A percentile compares a stretch with the other conserved stretches of the same genome.
Evolutionary conservation across 1,140 invertebrate species (phyloP).

Genomic region (Telenomus remus): DNA sequence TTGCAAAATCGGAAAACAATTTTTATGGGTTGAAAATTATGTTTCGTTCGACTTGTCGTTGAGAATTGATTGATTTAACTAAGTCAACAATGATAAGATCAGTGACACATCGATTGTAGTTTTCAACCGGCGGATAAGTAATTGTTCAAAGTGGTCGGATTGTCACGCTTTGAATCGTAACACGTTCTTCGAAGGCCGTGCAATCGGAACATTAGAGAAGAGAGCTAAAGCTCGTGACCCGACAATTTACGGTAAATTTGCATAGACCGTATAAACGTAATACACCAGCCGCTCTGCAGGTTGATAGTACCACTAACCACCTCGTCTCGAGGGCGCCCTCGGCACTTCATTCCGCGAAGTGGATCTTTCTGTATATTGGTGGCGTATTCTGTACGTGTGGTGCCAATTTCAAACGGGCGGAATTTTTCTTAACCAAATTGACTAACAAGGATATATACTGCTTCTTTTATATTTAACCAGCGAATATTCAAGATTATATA

Average conservation of each 20-base stretch:
- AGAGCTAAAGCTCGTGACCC: slow-evolving; percentile 51
- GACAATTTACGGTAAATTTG: slow-evolving; percentile 66
- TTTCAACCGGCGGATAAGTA: slow-evolving; percentile 34
- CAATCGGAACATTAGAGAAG: slow-evolving; percentile 49
- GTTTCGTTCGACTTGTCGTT: too few relatives aligned
- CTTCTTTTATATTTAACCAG: too few relatives aligned
- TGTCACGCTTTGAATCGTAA: slow-evolving; percentile 41
- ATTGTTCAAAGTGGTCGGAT: slow-evolving; percentile 45
- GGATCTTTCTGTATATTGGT: slow-evolving; percentile 32
- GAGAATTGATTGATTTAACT: too few relatives aligned
- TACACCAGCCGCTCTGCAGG: slow-evolving; percentile 39
- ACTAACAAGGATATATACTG: background rate
- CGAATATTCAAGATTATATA: too few relatives aligned
- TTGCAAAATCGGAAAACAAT: too few relatives aligned
- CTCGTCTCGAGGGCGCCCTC: slow-evolving; percentile 59
- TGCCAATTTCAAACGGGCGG: background rate
- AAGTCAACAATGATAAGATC: background rate
- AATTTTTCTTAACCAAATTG: slow-evolving; percentile 14
- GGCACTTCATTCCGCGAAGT: slow-evolving; percentile 55
- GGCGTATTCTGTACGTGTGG: slow-evolving; percentile 3
- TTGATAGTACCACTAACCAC: slow-evolving; percentile 57
- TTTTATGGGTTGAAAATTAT: too few relatives aligned
- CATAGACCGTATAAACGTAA: slow-evolving; percentile 66
- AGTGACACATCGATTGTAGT: slow-evolving; percentile 43
- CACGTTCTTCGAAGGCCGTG: slow-evolving; percentile 38